Evolutionary conservation across 1,140 invertebrate species (phyloP), one percentile per base, ranked within the genome.

Genomic region (Heliconius hewitsoni): DNA sequence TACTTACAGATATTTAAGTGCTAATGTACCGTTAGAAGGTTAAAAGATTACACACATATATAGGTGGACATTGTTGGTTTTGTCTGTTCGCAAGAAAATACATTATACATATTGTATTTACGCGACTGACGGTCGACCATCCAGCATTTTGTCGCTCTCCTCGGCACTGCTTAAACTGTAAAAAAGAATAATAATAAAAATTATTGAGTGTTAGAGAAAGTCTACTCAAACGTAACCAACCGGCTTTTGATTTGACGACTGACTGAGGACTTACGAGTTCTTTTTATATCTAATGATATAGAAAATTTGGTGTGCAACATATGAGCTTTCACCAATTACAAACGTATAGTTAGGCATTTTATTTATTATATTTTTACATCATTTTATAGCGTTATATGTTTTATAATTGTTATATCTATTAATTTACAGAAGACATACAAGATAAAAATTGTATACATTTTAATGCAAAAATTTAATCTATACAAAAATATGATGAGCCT

Each of bases 91-190:
- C 71, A 74, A 74, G 75, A 73, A 95, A 94, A 94, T 93, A 93
- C 77, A 37, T 55, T 8, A 18, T 19, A 52, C 4, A 19, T 52
- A 16, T 95, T 94, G 87, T 95, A 93, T 82, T 95, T 93, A 95
- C 77, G 96, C 96, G 80, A 97, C 96, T 34, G 96, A 94, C 34
- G 96, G 96, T 85, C 96, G 95, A 16, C 95, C 95, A 82, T 96
- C 96, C 60, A 96, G 85, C 96, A 96, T 96, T 79, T 96, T 95
- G 86, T 96, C 96, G 81, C 96, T 96, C 86, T 96, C 96, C 86
- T 96, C 96, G 16, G 95, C 95, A 81, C 95, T 96, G 89, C 96
- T 96, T 88, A 95, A 85, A 86, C 95, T 95, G 89, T 74, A 95
- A 95, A 80, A 86, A 85, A 90, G 85, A 83, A 13, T 55, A 19